Evolutionary conservation across 23 tunicate species (phyloP).

Genomic region (Corella eumyota): DNA sequence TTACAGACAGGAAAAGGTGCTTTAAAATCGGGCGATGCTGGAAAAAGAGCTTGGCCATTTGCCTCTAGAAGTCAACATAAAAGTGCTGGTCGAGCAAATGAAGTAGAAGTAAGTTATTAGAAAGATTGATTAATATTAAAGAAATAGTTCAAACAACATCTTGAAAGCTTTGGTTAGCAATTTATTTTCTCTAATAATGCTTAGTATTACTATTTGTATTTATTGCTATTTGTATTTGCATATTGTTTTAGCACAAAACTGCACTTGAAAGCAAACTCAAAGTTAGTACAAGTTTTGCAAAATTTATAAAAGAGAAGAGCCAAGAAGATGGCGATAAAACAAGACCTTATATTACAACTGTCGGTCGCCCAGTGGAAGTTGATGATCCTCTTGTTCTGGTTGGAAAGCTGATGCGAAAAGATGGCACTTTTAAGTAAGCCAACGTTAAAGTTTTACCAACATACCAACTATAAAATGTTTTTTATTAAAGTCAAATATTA

Average conservation of each 20-base stretch:
- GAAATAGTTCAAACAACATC: too few relatives aligned
- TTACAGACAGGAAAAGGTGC: neutral
- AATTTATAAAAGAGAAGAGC: neutral
- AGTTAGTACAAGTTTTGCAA: neutral
- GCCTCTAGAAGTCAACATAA: conserved; percentile 2
- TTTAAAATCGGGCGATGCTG: neutral
- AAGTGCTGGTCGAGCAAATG: neutral
- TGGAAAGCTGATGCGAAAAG: conserved; percentile 2
- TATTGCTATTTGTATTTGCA: too few relatives aligned
- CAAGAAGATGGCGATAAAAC: neutral
- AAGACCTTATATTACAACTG: conserved; percentile 10
- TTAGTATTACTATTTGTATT: too few relatives aligned
- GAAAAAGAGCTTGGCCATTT: neutral
- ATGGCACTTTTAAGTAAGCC: conserved; percentile 15
- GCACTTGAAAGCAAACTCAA: neutral
- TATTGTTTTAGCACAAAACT: neutral
- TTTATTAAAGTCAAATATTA: too few relatives aligned
- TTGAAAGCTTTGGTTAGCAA: too few relatives aligned
- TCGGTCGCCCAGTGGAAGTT: conserved; percentile 4
- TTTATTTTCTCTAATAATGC: too few relatives aligned
- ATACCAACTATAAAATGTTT: too few relatives aligned
- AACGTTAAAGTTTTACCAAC: neutral
- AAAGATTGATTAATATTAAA: neutral
- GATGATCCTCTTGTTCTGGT: conserved; percentile 16
- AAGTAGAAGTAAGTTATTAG: neutral